Conservation (phyloP, 1,140 invertebrate genomes). For the Dufourea novaeangliae region DNA sequence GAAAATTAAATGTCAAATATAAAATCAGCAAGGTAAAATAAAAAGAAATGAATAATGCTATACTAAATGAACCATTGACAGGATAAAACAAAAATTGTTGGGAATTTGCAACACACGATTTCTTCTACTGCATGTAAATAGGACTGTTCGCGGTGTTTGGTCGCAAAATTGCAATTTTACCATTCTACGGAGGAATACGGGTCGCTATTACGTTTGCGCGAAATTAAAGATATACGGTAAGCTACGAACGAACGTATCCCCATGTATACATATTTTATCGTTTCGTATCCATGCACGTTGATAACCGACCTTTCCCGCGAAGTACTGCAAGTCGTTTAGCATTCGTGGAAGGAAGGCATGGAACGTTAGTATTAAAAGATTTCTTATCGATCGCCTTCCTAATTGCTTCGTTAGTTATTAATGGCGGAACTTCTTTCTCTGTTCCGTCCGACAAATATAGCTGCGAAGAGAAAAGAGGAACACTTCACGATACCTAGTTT, state of each 20-base stretch:
- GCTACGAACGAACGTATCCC: not conserved
- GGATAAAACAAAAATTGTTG: too few species aligned
- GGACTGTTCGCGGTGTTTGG: too few species aligned
- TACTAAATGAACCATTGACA: too few species aligned
- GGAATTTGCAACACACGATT: too few species aligned
- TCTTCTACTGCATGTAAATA: too few species aligned
- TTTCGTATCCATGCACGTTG: not conserved
- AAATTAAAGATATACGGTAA: conserved; percentile 6
- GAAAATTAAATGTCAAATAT: too few species aligned
- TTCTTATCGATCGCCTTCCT: not conserved
- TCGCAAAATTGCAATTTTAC: not conserved
- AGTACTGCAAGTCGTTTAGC: not conserved
- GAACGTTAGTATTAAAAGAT: not conserved
- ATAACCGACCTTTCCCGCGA: not conserved
- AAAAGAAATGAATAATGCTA: too few species aligned
- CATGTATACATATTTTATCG: not conserved
- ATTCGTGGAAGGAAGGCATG: not conserved
- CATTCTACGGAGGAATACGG: not conserved
- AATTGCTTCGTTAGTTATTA: not conserved
- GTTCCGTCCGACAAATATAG: not conserved
- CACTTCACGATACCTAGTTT: too few species aligned
- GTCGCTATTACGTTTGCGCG: not conserved
- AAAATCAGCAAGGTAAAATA: too few species aligned
- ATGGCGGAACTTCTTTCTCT: not conserved
- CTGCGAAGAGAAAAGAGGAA: too few species aligned